Evolutionary conservation across 2,113 vertebrate genomes (phyloP), one percentile per base, ranked within the genome.

Genomic region (Tricholaema leucomelas): DNA sequence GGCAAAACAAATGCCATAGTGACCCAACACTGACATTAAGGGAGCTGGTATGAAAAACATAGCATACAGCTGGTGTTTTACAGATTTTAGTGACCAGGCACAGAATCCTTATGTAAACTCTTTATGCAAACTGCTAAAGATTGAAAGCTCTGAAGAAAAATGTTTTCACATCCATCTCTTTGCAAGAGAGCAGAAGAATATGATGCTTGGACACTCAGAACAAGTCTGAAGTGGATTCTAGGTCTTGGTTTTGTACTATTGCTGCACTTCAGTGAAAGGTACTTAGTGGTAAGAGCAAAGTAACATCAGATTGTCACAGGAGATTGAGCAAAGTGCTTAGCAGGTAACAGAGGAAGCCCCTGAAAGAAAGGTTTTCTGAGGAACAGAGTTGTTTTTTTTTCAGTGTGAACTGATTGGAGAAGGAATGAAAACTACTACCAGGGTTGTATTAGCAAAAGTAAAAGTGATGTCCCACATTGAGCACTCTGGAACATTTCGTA

Each of bases 401-500:
- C n/a, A 7, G 14, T 40, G 8, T 77, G 33, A 87, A 70, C 27
- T 87, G n/a, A 56, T 4, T 63, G 63, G 48, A 81, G 75, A 67
- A 87, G 44, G 75, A 87, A 77, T 52, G 31, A 87, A 66, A 85
- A 81, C n/a, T 75, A 65, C 30, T 78, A 67, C n/a, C 16, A 33
- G 1, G 1, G 28, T 27, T 63, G 17, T 74, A 85, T 42, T 27
- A 74, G 38, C 52, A 65, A 88, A 50, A 81, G 61, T 59, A 81
- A 80, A 81, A 79, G 36, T 42, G 54, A 85, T 74, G 44, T 67
- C 86, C 46, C 73, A 25, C 30, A 59, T 14, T 59, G 87, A 84
- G 67, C 92, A 87, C 58, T 95, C 64, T 48, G 70, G 58, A 89
- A 64, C 54, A 35, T 93, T 94, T 94, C 75, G 23, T 58, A 92